Evolutionary conservation across 2,888 invertebrate genomes (phyloP), one percentile per base, ranked within the genome.

Genomic region (Ramazzottius varieornatus): DNA sequence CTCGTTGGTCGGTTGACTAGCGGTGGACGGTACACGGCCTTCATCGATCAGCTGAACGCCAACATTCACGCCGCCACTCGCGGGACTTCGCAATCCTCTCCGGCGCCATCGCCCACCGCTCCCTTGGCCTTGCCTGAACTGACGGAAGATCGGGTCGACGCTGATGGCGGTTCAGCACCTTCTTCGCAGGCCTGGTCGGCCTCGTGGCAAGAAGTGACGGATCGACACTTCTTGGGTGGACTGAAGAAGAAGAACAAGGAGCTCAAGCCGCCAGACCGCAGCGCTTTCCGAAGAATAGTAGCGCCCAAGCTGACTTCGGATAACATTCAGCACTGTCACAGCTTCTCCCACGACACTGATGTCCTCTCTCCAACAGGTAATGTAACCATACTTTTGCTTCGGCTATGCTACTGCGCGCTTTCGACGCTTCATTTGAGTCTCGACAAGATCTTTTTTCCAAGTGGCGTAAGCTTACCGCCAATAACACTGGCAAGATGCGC

Each of bases 21-120:
- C 20, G 54, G n/a, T 8, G 13, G 20, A 13, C 20, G 29, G 4
- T 54, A 54, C 29, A 24, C 54, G 13, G 8, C 54, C 29, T 54
- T 54, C 54, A 54, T 54, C n/a, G 54, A 54, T 29, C 54, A 54
- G 29, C 54, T 54, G 54, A 54, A 54, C 54, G 13, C 54, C 13
- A 54, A 29, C 54, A 54, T 54, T 13, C n/a, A n/a, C n/a, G n/a
- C n/a, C n/a, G n/a, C n/a, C n/a, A 24, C 54, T 24, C 54, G 54
- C 29, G 54, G 54, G 8, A 54, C n/a, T 8, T n/a, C n/a, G n/a
- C n/a, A n/a, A n/a, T n/a, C n/a, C n/a, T n/a, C n/a, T n/a, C n/a
- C n/a, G n/a, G 16, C 8, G 29, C 54, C 54, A 4, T 54, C 54
- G 4, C 54, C 54, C 16, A 54, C 54, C n/a, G 54, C 54, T 13